Evolutionary conservation across 1,140 invertebrate species (phyloP), one percentile per base, ranked within the genome.

Genomic region (Drosophila melanica): DNA sequence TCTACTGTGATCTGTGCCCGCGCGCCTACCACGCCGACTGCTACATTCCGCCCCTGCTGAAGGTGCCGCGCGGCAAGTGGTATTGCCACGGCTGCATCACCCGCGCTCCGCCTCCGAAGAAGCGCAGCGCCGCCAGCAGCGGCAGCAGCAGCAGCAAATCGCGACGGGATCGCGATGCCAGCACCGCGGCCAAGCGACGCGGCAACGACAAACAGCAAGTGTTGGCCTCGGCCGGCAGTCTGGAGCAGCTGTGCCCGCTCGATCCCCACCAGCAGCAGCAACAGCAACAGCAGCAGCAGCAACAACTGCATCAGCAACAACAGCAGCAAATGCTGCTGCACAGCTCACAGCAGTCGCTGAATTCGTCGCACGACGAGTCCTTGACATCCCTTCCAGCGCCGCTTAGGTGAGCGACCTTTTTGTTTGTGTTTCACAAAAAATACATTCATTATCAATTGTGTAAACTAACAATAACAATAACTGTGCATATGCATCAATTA

Each of bases 1-100:
- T 97, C 37, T 93, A 95, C 12, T 99, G 98, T 91, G 96, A 98
- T 91, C 93, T 96, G 16, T 99, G 98, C 93, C 96, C 96, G 3
- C 95, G 97, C 58, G 96, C 96, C 66, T 98, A 98, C 93, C 98
- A 99, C 92, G 95, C 96, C 51, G 97, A 98, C 89, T 99, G 98
- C 92, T 95, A 98, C 75, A 96, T 96, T 92, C 97, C 98, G 27
- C 96, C 96, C 10, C 93, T 98, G 79, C 92, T 94, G 76, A 98
- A 98, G 94, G 96, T 96, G 92, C 96, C 96, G 23, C 94, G 96
- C 63, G 96, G 96, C 50, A 97, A 97, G 92, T 97, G 96, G 96
- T 96, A 97, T 90, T 97, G 96, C 92, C 94, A 95, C 7, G 95
- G 95, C 75, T 97, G 97, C 92, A 94, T 96, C 75, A 94, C 95